These are phyloP conservation scores for Brachypalpus laphriformis DNA, from an alignment of 2,888 invertebrate species.

Conservation along the genomic window DNA sequence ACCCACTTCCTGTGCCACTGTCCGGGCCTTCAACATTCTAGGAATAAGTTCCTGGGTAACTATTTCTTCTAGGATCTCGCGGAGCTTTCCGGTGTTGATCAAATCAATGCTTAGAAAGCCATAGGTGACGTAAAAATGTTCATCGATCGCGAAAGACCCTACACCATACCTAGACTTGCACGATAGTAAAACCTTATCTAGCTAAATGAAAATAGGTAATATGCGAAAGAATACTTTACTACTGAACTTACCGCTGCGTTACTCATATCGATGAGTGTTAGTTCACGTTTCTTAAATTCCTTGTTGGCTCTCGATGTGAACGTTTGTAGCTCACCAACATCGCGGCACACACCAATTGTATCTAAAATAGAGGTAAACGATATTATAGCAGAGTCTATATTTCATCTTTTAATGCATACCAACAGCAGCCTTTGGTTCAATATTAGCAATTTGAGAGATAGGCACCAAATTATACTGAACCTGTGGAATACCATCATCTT, in stretches of 20 bases:
- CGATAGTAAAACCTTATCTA: too few relatives aligned
- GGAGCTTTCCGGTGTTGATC: too few relatives aligned
- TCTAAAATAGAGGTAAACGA: constrained; percentile 84
- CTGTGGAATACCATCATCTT: constrained; percentile 87
- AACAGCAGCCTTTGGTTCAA: constrained; percentile 87
- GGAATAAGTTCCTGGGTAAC: too few relatives aligned
- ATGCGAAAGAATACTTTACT: too few relatives aligned
- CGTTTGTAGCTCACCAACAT: constrained; percentile 87
- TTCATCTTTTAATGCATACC: constrained; percentile 84
- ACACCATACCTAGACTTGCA: too few relatives aligned
- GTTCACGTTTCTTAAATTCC: constrained; percentile 94
- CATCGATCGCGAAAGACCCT: too few relatives aligned
- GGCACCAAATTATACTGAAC: constrained; percentile 90
- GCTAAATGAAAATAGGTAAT: too few relatives aligned
- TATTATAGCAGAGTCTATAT: not conserved
- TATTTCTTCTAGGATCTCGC: too few relatives aligned
- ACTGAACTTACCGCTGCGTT: constrained; percentile 87
- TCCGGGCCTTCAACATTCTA: too few relatives aligned
- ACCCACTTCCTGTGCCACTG: too few relatives aligned
- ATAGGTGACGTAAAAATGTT: too few relatives aligned
- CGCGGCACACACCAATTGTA: constrained; percentile 94
- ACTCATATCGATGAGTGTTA: constrained; percentile 93
- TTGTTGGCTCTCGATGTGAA: constrained; percentile 89
- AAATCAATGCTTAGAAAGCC: too few relatives aligned
- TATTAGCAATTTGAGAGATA: constrained; percentile 88